Conservation (phyloP, 1,140 invertebrate species). For the Drosophila arizonae region DNA sequence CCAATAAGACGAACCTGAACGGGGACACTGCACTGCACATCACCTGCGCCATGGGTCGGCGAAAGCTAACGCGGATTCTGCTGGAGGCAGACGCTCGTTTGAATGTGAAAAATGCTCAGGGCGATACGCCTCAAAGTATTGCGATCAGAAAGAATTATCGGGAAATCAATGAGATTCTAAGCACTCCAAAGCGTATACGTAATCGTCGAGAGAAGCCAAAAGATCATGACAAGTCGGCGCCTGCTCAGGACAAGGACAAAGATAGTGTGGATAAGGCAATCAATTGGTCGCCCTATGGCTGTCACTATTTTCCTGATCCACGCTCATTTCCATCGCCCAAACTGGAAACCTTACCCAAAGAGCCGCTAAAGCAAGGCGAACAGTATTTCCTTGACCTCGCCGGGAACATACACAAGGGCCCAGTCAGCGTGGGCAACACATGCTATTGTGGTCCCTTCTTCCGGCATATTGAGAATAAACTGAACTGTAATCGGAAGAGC, state of each 20-base stretch:
- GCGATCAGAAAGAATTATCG: constrained; percentile 92
- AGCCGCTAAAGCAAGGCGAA: constrained; percentile 93
- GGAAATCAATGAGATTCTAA: constrained; percentile 91
- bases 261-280: constrained; percentile 83
- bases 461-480: constrained; percentile 91
- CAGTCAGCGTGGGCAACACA: constrained; percentile 92
- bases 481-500: constrained; percentile 93
- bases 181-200: constrained; percentile 84
- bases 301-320: constrained; percentile 92
- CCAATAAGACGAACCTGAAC: constrained; percentile 97
- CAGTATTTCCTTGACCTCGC: constrained; percentile 97
- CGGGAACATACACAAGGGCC: constrained; percentile 98
- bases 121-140: constrained; percentile 95
- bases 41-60: constrained; percentile 94
- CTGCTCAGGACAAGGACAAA: constrained; percentile 63
- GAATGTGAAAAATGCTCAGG: constrained; percentile 93
- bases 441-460: constrained; percentile 92
- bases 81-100: constrained; percentile 93
- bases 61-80: constrained; percentile 95
- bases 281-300: constrained; percentile 94
- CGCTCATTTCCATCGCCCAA: constrained; percentile 92
- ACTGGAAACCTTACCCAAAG: constrained; percentile 91
- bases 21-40: constrained; percentile 97
- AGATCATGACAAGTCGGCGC: constrained; percentile 50
- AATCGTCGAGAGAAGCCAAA: constrained; percentile 64